phyloP scores from a whole-genome alignment of 2,113 vertebrate species.

The Eretmochelys imbricata region DNA sequence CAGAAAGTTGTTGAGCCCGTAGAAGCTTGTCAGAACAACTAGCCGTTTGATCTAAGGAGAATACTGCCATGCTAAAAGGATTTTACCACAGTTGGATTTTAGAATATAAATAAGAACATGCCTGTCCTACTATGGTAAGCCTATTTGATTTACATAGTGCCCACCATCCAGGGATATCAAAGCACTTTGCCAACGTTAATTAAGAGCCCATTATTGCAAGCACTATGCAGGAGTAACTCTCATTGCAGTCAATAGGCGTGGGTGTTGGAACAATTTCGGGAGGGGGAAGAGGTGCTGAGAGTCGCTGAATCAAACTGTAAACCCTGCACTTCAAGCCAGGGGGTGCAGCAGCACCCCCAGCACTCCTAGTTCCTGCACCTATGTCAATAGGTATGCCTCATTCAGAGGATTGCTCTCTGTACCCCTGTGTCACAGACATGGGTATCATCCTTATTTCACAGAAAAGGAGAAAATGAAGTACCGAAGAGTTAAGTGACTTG shows the following conservation, averaged over 20 bases:
- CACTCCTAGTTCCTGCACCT: too few relatives aligned
- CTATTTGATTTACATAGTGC: neutral
- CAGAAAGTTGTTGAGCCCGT: conserved; percentile 5
- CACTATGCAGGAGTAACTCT: neutral
- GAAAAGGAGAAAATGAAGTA: neutral
- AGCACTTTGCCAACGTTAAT: neutral
- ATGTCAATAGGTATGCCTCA: neutral
- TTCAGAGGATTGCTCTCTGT: neutral
- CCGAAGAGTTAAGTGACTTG: neutral
- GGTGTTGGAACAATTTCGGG: neutral
- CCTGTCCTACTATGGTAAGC: neutral
- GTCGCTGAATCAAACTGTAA: too few relatives aligned
- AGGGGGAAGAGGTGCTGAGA: too few relatives aligned
- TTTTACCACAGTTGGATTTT: conserved; percentile 25
- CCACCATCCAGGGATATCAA: neutral
- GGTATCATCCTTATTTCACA: neutral
- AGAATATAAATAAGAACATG: conserved; percentile 29
- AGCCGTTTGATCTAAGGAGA: conserved; percentile 8
- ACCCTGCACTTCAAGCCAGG: too few relatives aligned
- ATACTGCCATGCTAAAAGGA: neutral
- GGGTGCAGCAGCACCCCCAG: too few relatives aligned
- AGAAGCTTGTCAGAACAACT: conserved; percentile 23
- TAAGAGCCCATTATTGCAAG: neutral
- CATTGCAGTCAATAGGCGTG: neutral
- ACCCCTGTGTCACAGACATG: fast-evolving